These are phyloP conservation scores for Girardinus metallicus DNA, from an alignment of 2,797 vertebrate species.

Conservation along the genomic window DNA sequence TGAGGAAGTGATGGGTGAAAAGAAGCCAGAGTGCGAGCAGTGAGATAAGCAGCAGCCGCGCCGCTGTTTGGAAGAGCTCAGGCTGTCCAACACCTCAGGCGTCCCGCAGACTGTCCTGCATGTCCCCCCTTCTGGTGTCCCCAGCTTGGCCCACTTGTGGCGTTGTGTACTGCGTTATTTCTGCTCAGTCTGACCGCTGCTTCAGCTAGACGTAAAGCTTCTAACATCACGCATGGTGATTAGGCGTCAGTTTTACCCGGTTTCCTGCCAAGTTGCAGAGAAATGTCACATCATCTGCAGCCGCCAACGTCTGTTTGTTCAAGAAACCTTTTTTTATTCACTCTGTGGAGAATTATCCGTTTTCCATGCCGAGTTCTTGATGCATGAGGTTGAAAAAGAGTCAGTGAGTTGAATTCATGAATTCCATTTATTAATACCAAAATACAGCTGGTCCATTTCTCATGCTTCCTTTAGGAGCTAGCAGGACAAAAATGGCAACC, in stretches of 20 bases:
- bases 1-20: conserved; percentile 68
- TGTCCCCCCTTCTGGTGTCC: neutral
- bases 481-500: too few species aligned
- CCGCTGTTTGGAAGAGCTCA: neutral
- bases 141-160: neutral
- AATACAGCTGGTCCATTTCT: too few species aligned
- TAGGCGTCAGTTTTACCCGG: neutral
- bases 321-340: neutral
- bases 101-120: neutral
- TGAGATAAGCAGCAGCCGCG: conserved; percentile 53
- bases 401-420: too few species aligned
- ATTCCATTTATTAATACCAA: too few species aligned
- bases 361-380: too few species aligned
- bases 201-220: too few species aligned
- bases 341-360: too few species aligned
- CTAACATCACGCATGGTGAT: too few species aligned
- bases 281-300: neutral
- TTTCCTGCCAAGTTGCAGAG: neutral
- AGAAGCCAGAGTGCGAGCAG: conserved; percentile 48
- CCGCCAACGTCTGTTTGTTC: neutral
- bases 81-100: neutral
- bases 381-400: too few species aligned
- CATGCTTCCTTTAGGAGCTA: too few species aligned
- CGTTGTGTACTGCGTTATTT: neutral
- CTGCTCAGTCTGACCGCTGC: neutral